A percentile compares a stretch with the other conserved stretches of the same genome.
Evolutionary conservation across 2,888 invertebrate genomes (phyloP).

Genomic region (Matsumyia berberina): DNA sequence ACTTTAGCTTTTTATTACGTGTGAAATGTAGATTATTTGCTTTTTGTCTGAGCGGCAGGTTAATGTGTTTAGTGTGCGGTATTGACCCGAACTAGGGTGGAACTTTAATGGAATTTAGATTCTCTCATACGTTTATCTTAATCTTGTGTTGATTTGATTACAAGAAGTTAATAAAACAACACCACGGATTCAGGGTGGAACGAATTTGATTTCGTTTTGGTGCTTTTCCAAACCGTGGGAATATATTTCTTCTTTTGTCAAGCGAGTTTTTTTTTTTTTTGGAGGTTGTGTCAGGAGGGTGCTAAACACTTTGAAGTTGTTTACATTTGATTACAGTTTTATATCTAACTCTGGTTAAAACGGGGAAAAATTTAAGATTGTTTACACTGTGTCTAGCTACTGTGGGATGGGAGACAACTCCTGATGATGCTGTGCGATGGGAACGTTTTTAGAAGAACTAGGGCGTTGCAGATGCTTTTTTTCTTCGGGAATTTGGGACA

Average conservation of each 20-base stretch:
- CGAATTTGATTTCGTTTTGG: constrained; percentile 40
- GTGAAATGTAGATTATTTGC: constrained; percentile 61
- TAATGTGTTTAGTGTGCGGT: constrained; percentile 22
- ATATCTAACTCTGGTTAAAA: constrained; percentile 36
- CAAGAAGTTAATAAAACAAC: constrained; percentile 28
- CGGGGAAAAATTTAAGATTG: constrained; percentile 27
- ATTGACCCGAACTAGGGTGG: constrained; percentile 40
- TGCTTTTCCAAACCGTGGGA: constrained; percentile 32
- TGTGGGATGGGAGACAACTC: background rate
- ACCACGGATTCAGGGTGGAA: constrained; percentile 53
- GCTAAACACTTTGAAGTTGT: constrained; percentile 41
- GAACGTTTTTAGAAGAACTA: background rate
- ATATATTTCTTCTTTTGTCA: background rate
- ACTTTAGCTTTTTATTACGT: constrained; percentile 66
- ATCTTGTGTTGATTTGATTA: constrained; percentile 52
- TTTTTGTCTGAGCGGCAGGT: constrained; percentile 49
- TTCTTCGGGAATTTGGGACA: too few species aligned
- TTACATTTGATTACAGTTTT: constrained; percentile 40
- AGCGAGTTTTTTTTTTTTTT: background rate
- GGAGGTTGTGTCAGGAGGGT: background rate
- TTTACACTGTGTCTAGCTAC: constrained; percentile 12
- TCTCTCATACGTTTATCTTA: constrained; percentile 5
- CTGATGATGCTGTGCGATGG: background rate
- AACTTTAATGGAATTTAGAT: constrained; percentile 45
- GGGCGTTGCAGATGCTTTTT: background rate